Conservation (phyloP, 1,140 invertebrate genomes). For the Linepithema humile region DNA sequence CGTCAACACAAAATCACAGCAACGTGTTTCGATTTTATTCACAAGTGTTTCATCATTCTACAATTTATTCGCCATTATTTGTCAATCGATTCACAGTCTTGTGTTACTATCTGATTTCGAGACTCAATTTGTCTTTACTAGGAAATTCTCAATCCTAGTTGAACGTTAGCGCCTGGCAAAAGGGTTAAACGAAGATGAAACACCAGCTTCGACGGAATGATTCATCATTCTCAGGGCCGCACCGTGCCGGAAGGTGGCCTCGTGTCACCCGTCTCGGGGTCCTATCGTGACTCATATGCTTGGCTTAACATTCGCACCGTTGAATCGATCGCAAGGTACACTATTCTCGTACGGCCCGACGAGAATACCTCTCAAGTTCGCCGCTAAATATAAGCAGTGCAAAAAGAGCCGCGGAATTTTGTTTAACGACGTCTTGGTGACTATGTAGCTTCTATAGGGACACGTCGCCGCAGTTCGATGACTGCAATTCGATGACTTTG, state of each 20-base stretch:
- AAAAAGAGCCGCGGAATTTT: neutral
- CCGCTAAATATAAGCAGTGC: constrained; percentile 1
- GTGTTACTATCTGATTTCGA: too few relatives aligned
- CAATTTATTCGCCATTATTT: too few relatives aligned
- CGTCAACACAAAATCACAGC: neutral
- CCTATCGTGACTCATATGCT: constrained; percentile 17
- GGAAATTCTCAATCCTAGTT: neutral
- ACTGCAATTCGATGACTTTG: neutral
- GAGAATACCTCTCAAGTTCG: neutral
- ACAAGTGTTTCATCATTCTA: too few relatives aligned
- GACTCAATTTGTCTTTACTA: neutral
- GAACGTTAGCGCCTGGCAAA: neutral
- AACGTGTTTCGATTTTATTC: too few relatives aligned
- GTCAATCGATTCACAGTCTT: too few relatives aligned
- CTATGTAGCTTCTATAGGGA: neutral
- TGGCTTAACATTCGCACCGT: neutral
- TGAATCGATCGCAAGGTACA: neutral
- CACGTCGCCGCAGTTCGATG: neutral
- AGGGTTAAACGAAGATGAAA: constrained; percentile 27
- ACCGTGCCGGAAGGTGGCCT: neutral
- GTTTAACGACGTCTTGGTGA: neutral
- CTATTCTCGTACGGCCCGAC: neutral
- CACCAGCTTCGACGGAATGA: constrained; percentile 19
- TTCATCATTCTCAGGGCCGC: constrained; percentile 39
- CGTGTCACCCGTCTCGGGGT: neutral